These are phyloP conservation scores for Platycnemis pennipes DNA, from an alignment of 2,888 invertebrate genomes.

Conservation along the genomic window DNA sequence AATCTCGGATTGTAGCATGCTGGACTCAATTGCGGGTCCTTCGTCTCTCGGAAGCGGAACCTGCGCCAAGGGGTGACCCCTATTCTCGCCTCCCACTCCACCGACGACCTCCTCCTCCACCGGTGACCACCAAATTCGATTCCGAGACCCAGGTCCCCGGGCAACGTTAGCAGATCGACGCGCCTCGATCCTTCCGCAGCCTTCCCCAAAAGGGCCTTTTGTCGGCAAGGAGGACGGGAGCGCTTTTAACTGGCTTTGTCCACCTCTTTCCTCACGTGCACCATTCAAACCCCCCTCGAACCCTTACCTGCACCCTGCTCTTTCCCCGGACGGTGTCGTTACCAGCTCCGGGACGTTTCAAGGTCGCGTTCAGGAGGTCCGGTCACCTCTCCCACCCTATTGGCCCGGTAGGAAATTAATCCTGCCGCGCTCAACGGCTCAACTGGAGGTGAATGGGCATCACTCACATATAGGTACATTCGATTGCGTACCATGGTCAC, in stretches of 20 bases:
- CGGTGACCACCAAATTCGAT: slow-evolving; percentile 1
- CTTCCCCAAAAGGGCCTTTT: not conserved
- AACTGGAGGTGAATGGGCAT: not conserved
- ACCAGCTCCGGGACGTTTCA: not conserved
- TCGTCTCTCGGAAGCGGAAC: too few species aligned
- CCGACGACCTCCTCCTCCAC: too few species aligned
- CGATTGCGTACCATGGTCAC: not conserved
- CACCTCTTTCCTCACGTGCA: too few species aligned
- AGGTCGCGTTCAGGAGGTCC: not conserved
- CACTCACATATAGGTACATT: not conserved
- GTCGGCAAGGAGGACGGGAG: not conserved
- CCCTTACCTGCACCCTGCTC: too few species aligned
- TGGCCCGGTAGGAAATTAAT: not conserved
- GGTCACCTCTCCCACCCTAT: not conserved
- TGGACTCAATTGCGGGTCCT: too few species aligned
- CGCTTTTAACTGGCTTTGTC: too few species aligned
- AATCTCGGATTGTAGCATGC: too few species aligned
- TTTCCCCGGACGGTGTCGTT: too few species aligned
- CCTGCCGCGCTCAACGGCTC: not conserved
- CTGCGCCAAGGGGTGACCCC: too few species aligned
- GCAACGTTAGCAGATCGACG: not conserved
- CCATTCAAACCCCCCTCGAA: too few species aligned
- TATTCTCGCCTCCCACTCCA: too few species aligned
- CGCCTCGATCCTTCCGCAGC: not conserved
- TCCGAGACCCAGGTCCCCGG: not conserved